phyloP scores from a whole-genome alignment of 2,113 vertebrate genomes.

The Halichoerus grypus region DNA sequence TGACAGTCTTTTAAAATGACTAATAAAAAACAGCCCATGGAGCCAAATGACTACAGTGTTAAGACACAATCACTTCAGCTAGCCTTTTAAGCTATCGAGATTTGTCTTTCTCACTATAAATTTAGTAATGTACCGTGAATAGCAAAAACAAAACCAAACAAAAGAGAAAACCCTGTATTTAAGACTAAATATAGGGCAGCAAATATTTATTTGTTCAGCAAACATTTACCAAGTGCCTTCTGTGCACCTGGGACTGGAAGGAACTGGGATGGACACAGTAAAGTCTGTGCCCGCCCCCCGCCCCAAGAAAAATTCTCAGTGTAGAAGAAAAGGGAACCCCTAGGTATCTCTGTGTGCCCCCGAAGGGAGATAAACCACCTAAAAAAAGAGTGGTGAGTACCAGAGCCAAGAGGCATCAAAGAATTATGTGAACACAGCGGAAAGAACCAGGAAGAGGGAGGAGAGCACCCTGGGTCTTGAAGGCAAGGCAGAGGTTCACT shows the following conservation, averaged over 20 bases:
- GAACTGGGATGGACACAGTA: not conserved
- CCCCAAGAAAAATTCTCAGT: not conserved
- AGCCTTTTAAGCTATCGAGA: not conserved
- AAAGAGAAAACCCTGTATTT: not conserved
- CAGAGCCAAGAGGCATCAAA: not conserved
- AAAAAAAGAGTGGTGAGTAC: not conserved
- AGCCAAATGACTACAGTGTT: not conserved
- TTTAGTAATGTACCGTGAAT: slow-evolving; percentile 48
- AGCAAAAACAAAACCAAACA: not conserved
- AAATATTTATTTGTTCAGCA: slow-evolving; percentile 7
- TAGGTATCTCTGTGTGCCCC: not conserved
- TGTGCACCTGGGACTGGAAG: not conserved
- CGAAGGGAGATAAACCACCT: not conserved
- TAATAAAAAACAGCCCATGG: slow-evolving; percentile 53
- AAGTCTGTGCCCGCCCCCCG: not conserved
- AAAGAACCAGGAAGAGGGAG: not conserved
- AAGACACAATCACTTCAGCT: not conserved
- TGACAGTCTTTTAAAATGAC: slow-evolving; percentile 62
- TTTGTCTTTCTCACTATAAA: slow-evolving; percentile 46
- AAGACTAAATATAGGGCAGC: not conserved
- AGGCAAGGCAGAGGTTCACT: not conserved
- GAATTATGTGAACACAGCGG: not conserved
- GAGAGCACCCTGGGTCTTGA: not conserved
- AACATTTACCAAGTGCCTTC: not conserved
- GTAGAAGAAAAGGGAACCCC: not conserved